Conservation (phyloP, 2,113 vertebrate species). For the Triplophysa siluroides region DNA sequence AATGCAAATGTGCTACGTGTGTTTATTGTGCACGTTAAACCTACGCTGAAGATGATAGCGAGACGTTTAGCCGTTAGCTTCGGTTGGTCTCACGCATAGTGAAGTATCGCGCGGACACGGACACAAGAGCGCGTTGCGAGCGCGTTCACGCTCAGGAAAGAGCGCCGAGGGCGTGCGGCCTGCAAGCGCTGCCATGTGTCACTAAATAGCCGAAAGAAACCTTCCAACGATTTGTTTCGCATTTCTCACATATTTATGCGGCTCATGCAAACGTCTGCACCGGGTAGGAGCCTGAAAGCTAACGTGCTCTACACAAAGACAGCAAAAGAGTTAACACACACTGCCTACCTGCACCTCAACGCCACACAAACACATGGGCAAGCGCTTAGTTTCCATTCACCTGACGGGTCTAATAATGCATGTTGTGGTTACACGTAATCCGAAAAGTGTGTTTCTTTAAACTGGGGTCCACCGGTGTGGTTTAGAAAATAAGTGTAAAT, state of each 20-base stretch:
- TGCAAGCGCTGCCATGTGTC: neutral
- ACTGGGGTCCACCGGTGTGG: neutral
- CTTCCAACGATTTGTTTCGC: neutral
- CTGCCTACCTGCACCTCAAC: neutral
- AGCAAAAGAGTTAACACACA: neutral
- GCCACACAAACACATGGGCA: neutral
- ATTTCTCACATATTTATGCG: neutral
- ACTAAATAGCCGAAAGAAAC: neutral
- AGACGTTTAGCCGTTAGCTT: conserved; percentile 34
- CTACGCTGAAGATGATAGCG: neutral
- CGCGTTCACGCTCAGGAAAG: conserved; percentile 19
- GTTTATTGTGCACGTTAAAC: conserved; percentile 14
- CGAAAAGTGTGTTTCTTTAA: neutral
- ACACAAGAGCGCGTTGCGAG: conserved; percentile 1
- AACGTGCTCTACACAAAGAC: neutral
- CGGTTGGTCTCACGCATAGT: conserved; percentile 8
- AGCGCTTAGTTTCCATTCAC: neutral
- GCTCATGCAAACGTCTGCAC: neutral
- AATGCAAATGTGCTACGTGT: neutral
- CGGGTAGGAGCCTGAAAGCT: neutral
- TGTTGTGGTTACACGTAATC: neutral
- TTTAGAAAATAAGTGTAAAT: neutral
- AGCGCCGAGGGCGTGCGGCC: conserved; percentile 20
- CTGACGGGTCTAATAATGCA: neutral
- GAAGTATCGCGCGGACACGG: conserved; percentile 14